Base-by-base conservation (phyloP, 2,888 invertebrate genomes). In the Drosophila crucigera region DNA sequence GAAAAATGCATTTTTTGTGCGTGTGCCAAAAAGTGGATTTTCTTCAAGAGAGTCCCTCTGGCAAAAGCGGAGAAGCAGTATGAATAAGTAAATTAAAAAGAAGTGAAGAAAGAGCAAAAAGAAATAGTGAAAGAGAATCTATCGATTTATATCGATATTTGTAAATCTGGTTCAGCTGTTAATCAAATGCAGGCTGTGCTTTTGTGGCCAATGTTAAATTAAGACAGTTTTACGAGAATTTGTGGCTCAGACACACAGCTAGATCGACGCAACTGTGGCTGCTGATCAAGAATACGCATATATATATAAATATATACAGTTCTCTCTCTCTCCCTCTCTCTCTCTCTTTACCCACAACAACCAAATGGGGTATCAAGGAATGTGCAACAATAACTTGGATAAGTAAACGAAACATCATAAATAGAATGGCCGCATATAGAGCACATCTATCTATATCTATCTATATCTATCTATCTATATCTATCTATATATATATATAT, bases 401-500 rank as follows among this genome's bases (percentile, higher is more conserved):
- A 19, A 33, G 31, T 11, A 19, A 19, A n/a, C 14, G 30, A 4
- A 30, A 3, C 4, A 39, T 25, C 25, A 25, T 47, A 47, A 47
- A 47, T 47, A 1, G 14, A 47, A 16, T 25, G 4, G 47, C 3
- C 7, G 14, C 43, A 43, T 7, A 4, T 22, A 22, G 6, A 43
- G 3, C n/a, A 43, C n/a, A 39, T n/a, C 10, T 11, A 41, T 41
- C 11, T 11, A 1, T 11, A 5, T 22, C 9, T n/a, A 22, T n/a
- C 0, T n/a, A 2, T n/a, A 41, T 10, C 0, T n/a, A 0, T 41
- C 1, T 7, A 7, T n/a, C 43, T 43, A 10, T 43, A 5, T 28
- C 1, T 47, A 22, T 7, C 11, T 43, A 6, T 14, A 39, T 35
- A 52, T 56, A 43, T 43, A 14, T 43, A 9, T 28, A 4, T 47